Percentiles rank a stretch among this genome's conserved stretches.
Evolutionary conservation across 2,797 vertebrate genomes (phyloP).

Genomic region (Apogon talboti): DNA sequence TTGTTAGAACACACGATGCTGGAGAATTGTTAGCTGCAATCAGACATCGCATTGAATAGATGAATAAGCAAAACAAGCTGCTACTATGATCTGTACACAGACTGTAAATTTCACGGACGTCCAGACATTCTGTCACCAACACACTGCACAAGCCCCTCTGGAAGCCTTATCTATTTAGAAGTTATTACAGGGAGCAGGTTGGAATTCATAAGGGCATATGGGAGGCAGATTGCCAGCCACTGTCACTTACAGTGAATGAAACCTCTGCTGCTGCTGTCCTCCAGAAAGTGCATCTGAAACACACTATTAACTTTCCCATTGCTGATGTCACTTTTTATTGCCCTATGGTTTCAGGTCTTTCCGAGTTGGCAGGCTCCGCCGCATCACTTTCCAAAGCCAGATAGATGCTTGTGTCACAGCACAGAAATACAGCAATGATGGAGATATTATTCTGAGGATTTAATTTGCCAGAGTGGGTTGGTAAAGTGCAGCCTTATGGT

Average conservation of each 20-base stretch:
- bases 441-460: conserved; percentile 76
- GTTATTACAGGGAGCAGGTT: conserved; percentile 59
- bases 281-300: conserved; percentile 79
- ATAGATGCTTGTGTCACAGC: conserved; percentile 71
- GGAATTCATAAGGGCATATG: conserved; percentile 62
- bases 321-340: conserved; percentile 81
- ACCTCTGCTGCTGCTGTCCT: conserved; percentile 61
- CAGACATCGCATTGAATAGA: conserved; percentile 44
- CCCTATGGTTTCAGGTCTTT: conserved; percentile 70
- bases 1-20: conserved; percentile 24
- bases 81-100: conserved; percentile 43
- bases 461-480: conserved; percentile 79
- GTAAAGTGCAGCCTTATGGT: conserved; percentile 68
- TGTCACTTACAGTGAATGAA: conserved; percentile 76
- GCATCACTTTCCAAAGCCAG: conserved; percentile 60
- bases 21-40: conserved; percentile 48
- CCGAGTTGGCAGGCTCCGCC: conserved; percentile 67
- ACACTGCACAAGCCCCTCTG: conserved; percentile 11
- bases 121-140: conserved; percentile 35
- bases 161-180: conserved; percentile 58
- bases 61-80: conserved; percentile 58
- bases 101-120: conserved; percentile 40
- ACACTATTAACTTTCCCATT: conserved; percentile 81
- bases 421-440: conserved; percentile 75
- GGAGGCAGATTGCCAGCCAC: conserved; percentile 60